Evolutionary conservation across 2,113 vertebrate species (phyloP).

Genomic region (Trematomus loennbergii): DNA sequence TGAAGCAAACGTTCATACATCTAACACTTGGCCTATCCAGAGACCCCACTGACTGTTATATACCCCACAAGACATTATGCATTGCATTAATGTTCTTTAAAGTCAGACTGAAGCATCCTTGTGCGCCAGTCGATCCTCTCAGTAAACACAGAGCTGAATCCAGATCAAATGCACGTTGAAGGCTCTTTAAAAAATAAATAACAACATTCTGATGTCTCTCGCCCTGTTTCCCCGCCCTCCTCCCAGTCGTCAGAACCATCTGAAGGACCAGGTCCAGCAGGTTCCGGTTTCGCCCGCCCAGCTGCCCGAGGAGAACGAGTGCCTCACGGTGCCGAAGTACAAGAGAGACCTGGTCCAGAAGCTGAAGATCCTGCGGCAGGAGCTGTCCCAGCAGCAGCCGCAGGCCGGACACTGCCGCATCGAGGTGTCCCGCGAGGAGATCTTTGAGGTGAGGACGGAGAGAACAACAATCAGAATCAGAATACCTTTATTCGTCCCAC

Average conservation of each 20-base stretch:
- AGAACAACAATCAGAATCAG: background rate
- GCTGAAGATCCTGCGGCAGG: constrained; percentile 96
- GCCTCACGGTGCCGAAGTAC: constrained; percentile 95
- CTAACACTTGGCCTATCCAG: no score
- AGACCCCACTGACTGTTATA: no score
- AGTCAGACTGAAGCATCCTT: no score
- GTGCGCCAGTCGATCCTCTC: no score
- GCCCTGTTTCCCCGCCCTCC: background rate
- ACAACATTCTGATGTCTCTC: no score
- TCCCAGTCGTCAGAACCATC: constrained; percentile 90
- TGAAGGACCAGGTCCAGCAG: constrained; percentile 91
- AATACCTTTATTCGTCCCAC: no score
- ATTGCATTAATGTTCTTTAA: no score
- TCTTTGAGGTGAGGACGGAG: constrained; percentile 92
- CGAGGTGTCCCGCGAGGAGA: constrained; percentile 98
- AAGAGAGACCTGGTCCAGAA: constrained; percentile 98
- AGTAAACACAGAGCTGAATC: no score
- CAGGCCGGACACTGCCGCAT: constrained; percentile 98
- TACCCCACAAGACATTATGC: no score
- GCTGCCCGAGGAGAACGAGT: constrained; percentile 93
- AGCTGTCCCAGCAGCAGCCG: constrained; percentile 97
- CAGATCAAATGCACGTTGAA: no score
- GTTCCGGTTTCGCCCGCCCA: constrained; percentile 89
- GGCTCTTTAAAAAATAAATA: no score
- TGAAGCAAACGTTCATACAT: no score